A percentile compares a stretch with the other conserved stretches of the same genome.
Conservation (phyloP, 2,113 vertebrate species). For the Capra hircus region DNA sequence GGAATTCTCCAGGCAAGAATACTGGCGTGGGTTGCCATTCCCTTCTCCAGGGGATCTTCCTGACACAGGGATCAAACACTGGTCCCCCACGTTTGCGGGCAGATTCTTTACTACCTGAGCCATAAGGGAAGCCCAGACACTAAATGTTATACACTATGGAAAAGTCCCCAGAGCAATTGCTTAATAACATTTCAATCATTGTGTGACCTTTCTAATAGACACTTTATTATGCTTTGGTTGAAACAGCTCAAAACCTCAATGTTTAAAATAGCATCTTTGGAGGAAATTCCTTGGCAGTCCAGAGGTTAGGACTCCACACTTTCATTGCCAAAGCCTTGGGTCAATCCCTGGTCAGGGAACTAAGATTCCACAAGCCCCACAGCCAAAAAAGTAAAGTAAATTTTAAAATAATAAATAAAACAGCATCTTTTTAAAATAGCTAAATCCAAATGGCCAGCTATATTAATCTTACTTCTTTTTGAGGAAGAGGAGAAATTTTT, state of each 20-base stretch:
- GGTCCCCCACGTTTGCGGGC: accelerated
- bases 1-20: not conserved
- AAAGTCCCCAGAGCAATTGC: not conserved
- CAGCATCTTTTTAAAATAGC: not conserved
- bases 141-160: not conserved
- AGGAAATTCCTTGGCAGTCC: not conserved
- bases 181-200: not conserved
- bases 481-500: not conserved
- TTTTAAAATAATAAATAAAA: not conserved
- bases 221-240: not conserved
- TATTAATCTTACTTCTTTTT: not conserved
- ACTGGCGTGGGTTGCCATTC: not conserved
- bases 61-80: not conserved
- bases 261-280: not conserved
- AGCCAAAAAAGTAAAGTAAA: not conserved
- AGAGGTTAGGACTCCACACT: not conserved
- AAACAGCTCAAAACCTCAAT: not conserved
- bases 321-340: not conserved
- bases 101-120: not conserved
- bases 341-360: not conserved
- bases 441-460: not conserved
- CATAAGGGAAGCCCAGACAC: not conserved
- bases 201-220: not conserved
- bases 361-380: not conserved
- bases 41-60: not conserved